Evolutionary conservation across 2,888 invertebrate genomes (phyloP).

Genomic region (Xanthia icteritia): DNA sequence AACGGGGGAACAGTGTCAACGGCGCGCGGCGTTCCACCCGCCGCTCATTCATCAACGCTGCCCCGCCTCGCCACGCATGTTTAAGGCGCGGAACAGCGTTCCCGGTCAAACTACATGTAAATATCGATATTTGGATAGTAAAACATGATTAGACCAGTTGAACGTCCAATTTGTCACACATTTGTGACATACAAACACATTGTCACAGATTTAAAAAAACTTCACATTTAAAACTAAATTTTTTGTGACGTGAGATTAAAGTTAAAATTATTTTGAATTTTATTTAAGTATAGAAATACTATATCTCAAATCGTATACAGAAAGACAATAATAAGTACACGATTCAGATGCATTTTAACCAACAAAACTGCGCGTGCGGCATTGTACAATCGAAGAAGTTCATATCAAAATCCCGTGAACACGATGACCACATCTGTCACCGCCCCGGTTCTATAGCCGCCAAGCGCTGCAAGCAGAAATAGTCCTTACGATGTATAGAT

Average conservation of each 20-base stretch:
- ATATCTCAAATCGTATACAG: constrained; percentile 28
- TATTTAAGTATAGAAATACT: not conserved
- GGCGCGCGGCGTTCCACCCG: no score
- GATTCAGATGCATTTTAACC: not conserved
- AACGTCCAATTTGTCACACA: constrained; percentile 1
- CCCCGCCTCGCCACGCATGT: no score
- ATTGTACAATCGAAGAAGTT: no score
- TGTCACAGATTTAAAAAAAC: not conserved
- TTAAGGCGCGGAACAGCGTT: no score
- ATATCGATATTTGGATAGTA: not conserved
- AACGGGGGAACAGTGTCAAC: no score
- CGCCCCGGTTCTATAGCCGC: no score
- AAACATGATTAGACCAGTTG: not conserved
- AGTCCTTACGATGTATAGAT: no score
- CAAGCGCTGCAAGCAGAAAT: no score
- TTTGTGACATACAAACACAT: constrained; percentile 3
- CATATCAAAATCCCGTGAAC: no score
- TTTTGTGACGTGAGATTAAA: constrained; percentile 52
- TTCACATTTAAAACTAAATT: not conserved
- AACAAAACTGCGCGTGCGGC: not conserved
- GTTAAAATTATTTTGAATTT: not conserved
- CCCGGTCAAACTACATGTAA: no score
- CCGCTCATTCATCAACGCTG: no score
- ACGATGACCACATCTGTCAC: no score
- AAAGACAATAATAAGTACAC: constrained; percentile 36